A percentile compares a stretch with the other conserved stretches of the same genome.
Evolutionary conservation across 2,888 invertebrate genomes (phyloP).

Genomic region (Trissoscelio sp.): DNA sequence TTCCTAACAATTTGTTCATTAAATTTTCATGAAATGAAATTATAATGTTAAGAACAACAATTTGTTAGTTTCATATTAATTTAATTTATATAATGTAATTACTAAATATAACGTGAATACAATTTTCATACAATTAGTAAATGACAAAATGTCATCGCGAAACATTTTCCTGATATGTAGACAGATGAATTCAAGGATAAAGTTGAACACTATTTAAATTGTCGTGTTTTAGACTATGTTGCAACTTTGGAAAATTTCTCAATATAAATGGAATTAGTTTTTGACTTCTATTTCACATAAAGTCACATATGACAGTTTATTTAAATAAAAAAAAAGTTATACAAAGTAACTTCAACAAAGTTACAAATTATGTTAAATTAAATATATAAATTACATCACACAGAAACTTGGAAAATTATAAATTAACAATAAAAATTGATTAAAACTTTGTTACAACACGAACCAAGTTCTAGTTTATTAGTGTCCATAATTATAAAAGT

Average conservation of each 20-base stretch:
- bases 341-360: too few relatives aligned
- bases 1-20: too few relatives aligned
- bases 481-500: background rate
- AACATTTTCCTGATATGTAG: constrained; percentile 21
- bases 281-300: constrained; percentile 7
- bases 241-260: constrained; percentile 36
- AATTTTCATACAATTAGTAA: constrained; percentile 19
- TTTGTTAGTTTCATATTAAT: constrained; percentile 4
- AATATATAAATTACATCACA: background rate
- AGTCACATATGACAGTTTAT: too few relatives aligned
- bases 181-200: constrained; percentile 32
- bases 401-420: constrained; percentile 10
- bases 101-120: background rate
- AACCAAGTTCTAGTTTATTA: constrained; percentile 1
- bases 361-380: background rate
- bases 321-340: too few relatives aligned
- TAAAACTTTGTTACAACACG: background rate
- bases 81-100: background rate
- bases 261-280: constrained; percentile 34
- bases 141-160: constrained; percentile 14
- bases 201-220: constrained; percentile 37
- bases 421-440: background rate
- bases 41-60: background rate
- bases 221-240: constrained; percentile 23
- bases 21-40: background rate